These are phyloP conservation scores for Portevinia maculata DNA, from an alignment of 2,888 invertebrate species.

Conservation along the genomic window DNA sequence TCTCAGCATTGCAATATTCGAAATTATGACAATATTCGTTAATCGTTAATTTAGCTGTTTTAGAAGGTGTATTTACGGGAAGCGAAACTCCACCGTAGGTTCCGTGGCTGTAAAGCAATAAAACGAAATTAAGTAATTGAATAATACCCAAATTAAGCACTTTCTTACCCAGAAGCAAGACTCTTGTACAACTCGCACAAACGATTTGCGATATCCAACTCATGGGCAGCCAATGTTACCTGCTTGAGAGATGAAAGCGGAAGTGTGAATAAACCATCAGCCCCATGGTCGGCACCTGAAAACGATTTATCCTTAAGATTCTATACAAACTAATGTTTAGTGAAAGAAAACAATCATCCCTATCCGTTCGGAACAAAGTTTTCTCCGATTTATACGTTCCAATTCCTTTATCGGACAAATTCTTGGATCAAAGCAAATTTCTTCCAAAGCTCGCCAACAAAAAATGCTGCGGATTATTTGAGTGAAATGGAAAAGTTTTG, in stretches of 20 bases:
- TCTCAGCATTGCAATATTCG: background rate
- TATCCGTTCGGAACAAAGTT: too few relatives aligned
- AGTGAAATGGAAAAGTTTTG: too few relatives aligned
- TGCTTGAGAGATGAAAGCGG: background rate
- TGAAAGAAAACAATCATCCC: too few relatives aligned
- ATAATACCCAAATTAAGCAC: background rate
- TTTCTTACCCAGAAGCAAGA: constrained; percentile 7
- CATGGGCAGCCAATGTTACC: background rate
- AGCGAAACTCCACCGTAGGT: background rate
- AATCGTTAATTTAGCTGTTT: background rate
- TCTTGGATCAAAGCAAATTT: too few relatives aligned
- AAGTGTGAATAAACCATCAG: background rate
- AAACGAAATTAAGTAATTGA: background rate
- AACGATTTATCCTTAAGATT: too few relatives aligned
- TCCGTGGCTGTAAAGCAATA: background rate
- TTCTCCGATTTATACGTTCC: too few relatives aligned
- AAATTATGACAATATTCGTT: background rate
- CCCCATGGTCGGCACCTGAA: constrained; percentile 19
- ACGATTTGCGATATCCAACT: background rate
- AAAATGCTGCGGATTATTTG: too few relatives aligned
- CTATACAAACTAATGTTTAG: too few relatives aligned
- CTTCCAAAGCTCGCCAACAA: too few relatives aligned
- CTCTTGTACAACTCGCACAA: background rate
- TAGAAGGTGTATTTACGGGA: background rate
- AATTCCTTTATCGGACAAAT: too few relatives aligned